Evolutionary conservation across 2,113 vertebrate species (phyloP).

Genomic region (Dromaius novaehollandiae): DNA sequence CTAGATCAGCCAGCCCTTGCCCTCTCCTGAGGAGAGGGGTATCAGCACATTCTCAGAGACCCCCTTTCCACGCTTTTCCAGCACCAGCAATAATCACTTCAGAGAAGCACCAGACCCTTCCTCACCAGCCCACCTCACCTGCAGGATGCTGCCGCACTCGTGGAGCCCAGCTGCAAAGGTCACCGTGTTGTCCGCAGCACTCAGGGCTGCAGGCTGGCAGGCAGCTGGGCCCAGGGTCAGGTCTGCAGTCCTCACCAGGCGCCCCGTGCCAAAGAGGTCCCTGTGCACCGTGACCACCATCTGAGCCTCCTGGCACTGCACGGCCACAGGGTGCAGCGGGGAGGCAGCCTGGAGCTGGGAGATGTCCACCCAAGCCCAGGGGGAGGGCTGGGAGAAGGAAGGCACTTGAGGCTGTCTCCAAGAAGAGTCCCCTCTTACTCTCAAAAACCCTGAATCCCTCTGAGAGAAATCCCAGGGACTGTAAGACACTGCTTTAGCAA

Average conservation of each 20-base stretch:
- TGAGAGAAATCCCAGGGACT: not conserved
- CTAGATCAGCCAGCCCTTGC: not conserved
- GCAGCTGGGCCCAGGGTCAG: constrained; percentile 38
- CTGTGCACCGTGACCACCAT: constrained; percentile 36
- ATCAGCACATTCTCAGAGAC: not conserved
- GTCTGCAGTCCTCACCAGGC: constrained; percentile 21
- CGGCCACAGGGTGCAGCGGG: not conserved
- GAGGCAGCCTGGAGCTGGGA: constrained; percentile 34
- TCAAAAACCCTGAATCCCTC: not conserved
- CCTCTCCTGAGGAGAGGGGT: not conserved
- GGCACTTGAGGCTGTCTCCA: not conserved
- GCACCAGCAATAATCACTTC: not conserved
- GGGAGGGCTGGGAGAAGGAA: not conserved
- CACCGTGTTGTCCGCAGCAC: accelerated
- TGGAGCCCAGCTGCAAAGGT: not conserved
- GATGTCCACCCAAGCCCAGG: not conserved
- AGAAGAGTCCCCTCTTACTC: not conserved
- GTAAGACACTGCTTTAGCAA: not conserved
- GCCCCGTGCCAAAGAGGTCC: constrained; percentile 66
- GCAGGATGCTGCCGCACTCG: not conserved
- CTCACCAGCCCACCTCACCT: constrained; percentile 37
- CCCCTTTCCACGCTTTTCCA: not conserved
- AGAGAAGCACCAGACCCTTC: not conserved
- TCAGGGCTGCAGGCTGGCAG: not conserved
- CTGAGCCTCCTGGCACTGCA: constrained; percentile 57